Evolutionary conservation across 2,888 invertebrate genomes (phyloP).

Genomic region (Caprella mutica): DNA sequence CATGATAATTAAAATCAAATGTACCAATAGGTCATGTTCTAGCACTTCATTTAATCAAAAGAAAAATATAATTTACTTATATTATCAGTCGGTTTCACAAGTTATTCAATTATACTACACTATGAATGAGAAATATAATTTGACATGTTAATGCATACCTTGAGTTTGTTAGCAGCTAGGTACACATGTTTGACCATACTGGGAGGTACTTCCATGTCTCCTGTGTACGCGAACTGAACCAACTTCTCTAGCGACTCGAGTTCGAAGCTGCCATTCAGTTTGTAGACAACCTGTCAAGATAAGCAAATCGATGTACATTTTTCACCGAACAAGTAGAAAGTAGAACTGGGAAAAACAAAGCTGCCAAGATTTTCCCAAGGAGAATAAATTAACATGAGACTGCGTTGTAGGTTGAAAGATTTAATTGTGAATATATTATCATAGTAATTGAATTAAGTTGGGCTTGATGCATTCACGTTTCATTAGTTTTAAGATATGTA

Average conservation of each 20-base stretch:
- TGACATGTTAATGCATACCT: constrained; percentile 22
- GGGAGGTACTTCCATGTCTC: constrained; percentile 43
- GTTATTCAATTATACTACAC: too few relatives aligned
- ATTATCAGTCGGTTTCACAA: too few relatives aligned
- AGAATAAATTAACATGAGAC: too few relatives aligned
- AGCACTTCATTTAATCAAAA: too few relatives aligned
- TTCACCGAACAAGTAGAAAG: neutral
- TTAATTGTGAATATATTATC: too few relatives aligned
- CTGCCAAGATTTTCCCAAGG: neutral
- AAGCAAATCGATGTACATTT: neutral
- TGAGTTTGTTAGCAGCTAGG: constrained; percentile 60
- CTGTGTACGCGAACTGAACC: constrained; percentile 72
- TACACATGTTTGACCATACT: constrained; percentile 61
- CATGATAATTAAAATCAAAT: neutral
- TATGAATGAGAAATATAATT: too few relatives aligned
- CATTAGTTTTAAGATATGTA: too few relatives aligned
- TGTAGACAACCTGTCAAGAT: constrained; percentile 45
- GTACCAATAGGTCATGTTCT: too few relatives aligned
- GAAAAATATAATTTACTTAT: too few relatives aligned
- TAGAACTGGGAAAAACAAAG: neutral
- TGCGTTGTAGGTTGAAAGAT: too few relatives aligned
- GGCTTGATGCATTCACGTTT: too few relatives aligned
- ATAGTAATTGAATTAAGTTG: too few relatives aligned
- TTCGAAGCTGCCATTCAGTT: constrained; percentile 54
- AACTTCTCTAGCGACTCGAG: constrained; percentile 59